Conservation (phyloP, 30 jellyfish, hydroid and myxozoan genomes). For the Turritopsis rubra region DNA sequence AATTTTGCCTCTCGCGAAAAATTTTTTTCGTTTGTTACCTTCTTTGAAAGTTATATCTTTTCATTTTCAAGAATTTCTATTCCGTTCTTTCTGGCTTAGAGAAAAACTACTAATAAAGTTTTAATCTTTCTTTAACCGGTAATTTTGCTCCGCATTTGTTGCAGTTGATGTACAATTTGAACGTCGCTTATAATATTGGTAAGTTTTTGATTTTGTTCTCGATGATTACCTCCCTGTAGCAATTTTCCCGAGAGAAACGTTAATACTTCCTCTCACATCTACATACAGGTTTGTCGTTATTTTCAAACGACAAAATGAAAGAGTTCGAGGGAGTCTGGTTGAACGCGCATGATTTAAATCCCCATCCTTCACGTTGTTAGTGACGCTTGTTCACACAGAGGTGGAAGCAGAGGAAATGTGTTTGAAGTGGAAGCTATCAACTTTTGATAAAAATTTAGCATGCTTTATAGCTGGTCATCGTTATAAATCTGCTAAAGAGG, state of each 20-base stretch:
- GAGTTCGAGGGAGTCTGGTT: conserved; percentile 73
- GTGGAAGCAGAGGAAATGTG: conserved; percentile 62
- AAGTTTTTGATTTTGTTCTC: background rate
- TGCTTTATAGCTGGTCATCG: conserved; percentile 70
- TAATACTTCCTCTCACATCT: background rate
- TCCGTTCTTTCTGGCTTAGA: too few species aligned
- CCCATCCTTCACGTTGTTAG: conserved; percentile 70
- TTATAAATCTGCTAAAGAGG: background rate
- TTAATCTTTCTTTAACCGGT: conserved; percentile 34
- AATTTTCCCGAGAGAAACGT: background rate
- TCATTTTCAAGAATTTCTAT: background rate
- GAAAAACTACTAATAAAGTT: background rate
- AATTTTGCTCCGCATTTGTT: conserved; percentile 82
- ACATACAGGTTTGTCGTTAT: conserved; percentile 66
- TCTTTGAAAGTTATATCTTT: background rate
- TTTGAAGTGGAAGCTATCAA: conserved; percentile 69
- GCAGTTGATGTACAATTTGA: conserved; percentile 69
- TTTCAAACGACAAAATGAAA: conserved; percentile 36
- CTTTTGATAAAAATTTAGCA: conserved; percentile 72
- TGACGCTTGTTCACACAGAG: conserved; percentile 64
- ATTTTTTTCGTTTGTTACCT: background rate
- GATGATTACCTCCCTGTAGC: background rate
- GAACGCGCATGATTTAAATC: conserved; percentile 38
- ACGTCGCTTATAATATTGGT: conserved; percentile 84
- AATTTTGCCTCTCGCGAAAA: too few species aligned